phyloP scores from a whole-genome alignment of 2,888 invertebrate species.

The Dryobota labecula region DNA sequence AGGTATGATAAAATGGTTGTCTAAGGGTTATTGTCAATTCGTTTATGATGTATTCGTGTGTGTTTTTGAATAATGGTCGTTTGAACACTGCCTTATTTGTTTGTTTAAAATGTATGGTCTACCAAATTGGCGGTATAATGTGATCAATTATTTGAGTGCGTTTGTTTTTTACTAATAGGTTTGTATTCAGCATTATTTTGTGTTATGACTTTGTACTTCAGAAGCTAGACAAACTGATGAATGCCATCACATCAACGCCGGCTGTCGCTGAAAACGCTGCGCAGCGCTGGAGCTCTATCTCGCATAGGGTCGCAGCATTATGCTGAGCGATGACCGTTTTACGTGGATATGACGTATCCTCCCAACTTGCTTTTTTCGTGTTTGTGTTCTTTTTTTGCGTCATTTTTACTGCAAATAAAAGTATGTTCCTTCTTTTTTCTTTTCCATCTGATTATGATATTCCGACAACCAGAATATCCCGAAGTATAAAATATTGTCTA shows the following conservation, averaged over 20 bases:
- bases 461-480: background rate
- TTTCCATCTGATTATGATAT: background rate
- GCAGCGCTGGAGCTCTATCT: too few species aligned
- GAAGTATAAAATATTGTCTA: background rate
- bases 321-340: too few species aligned
- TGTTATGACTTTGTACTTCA: background rate
- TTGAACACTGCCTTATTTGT: constrained; percentile 15
- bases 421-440: too few species aligned
- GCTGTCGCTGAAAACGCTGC: too few species aligned
- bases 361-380: too few species aligned
- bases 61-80: constrained; percentile 35
- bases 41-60: constrained; percentile 20
- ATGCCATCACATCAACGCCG: too few species aligned
- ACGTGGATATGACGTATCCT: too few species aligned
- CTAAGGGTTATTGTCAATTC: constrained; percentile 35
- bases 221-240: background rate
- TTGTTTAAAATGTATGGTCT: constrained; percentile 24
- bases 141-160: background rate
- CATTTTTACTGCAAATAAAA: too few species aligned
- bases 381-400: too few species aligned
- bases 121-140: constrained; percentile 11
- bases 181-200: background rate
- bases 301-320: too few species aligned
- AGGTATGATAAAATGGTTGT: constrained; percentile 10
- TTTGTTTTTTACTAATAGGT: background rate